Evolutionary conservation across 2,888 invertebrate genomes (phyloP).

Genomic region (Nemotelus nigrinus): DNA sequence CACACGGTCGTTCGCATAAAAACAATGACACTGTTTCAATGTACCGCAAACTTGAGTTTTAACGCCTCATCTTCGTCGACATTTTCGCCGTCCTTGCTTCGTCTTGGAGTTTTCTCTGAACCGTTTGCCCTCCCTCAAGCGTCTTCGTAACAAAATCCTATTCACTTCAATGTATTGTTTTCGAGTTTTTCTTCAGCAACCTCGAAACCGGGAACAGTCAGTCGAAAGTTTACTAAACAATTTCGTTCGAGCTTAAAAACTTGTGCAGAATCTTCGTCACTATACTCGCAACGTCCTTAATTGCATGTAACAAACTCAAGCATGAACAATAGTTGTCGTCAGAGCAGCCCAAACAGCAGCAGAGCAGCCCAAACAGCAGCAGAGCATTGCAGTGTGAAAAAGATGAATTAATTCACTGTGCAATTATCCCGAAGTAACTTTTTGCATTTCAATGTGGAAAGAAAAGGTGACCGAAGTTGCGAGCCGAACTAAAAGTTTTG

Average conservation of each 20-base stretch:
- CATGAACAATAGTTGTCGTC: conserved; percentile 26
- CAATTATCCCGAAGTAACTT: conserved; percentile 35
- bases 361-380: neutral
- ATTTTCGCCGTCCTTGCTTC: neutral
- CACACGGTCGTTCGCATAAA: conserved; percentile 3
- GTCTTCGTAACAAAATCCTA: conserved; percentile 10
- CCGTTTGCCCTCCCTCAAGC: neutral
- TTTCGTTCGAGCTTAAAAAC: conserved; percentile 39
- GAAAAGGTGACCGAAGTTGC: neutral
- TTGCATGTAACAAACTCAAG: conserved; percentile 42
- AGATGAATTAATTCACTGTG: conserved; percentile 43
- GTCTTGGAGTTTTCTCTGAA: neutral
- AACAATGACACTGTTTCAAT: conserved; percentile 37
- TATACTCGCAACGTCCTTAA: conserved; percentile 30
- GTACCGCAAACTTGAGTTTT: conserved; percentile 30
- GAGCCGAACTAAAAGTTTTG: no score
- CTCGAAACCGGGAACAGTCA: conserved; percentile 39
- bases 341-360: neutral
- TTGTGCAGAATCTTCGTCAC: conserved; percentile 7
- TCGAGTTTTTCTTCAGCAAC: conserved; percentile 37
- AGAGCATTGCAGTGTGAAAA: conserved; percentile 23
- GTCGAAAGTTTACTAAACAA: conserved; percentile 41
- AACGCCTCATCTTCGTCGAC: conserved; percentile 17
- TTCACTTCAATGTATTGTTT: conserved; percentile 30
- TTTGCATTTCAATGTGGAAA: conserved; percentile 7